Conservation (phyloP, 2,113 vertebrate species). For the Theristicus caerulescens region DNA sequence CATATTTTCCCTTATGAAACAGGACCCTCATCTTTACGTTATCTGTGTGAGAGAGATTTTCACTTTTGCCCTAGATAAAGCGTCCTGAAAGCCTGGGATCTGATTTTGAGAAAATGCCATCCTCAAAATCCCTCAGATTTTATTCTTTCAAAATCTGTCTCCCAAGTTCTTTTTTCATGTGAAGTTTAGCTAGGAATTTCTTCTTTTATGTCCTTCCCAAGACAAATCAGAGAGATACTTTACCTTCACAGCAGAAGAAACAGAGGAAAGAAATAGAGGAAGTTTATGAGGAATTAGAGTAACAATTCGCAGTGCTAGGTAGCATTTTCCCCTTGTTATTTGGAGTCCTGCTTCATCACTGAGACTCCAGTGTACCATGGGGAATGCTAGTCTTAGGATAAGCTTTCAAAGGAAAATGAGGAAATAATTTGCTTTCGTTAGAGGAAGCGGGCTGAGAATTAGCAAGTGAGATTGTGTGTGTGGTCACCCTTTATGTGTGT, state of each 20-base stretch:
- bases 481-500: background rate
- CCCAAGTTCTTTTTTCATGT: background rate
- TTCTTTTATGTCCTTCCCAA: background rate
- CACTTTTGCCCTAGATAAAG: background rate
- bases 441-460: background rate
- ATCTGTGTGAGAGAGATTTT: background rate
- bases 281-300: background rate
- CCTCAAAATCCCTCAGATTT: background rate
- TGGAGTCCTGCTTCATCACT: background rate
- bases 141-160: background rate
- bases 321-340: background rate
- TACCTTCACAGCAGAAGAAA: background rate
- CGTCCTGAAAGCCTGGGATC: background rate
- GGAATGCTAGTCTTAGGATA: background rate
- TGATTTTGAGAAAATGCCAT: background rate
- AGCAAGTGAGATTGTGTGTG: accelerated
- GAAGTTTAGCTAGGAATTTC: background rate
- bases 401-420: background rate
- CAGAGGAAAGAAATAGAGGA: background rate
- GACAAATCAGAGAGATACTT: background rate
- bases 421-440: background rate
- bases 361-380: background rate
- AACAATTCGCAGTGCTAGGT: background rate
- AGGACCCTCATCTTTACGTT: background rate
- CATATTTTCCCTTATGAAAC: background rate